phyloP scores from a whole-genome alignment of 2,888 invertebrate genomes.

The Glomeris marginata region DNA sequence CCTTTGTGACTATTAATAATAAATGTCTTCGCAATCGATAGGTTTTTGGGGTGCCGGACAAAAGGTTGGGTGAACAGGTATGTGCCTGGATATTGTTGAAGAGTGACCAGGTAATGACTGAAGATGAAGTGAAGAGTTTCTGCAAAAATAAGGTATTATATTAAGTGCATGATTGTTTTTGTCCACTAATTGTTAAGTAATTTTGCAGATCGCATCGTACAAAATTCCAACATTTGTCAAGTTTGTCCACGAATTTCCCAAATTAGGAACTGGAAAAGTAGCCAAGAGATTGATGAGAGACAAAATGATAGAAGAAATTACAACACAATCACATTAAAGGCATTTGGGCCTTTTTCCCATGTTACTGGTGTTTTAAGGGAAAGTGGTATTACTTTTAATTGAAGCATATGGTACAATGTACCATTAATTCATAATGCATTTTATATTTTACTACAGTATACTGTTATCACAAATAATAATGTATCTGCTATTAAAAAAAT shows the following conservation, averaged over 20 bases:
- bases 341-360: too few relatives aligned
- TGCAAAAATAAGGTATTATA: constrained; percentile 34
- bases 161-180: not conserved
- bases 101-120: constrained; percentile 37
- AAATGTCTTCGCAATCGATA: constrained; percentile 19
- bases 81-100: constrained; percentile 42
- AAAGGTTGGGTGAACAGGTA: constrained; percentile 37
- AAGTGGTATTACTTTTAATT: too few relatives aligned
- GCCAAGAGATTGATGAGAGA: constrained; percentile 4
- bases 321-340: too few relatives aligned
- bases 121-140: constrained; percentile 42
- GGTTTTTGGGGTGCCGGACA: constrained; percentile 38
- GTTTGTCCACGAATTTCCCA: constrained; percentile 6
- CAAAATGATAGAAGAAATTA: not conserved
- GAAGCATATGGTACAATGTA: too few relatives aligned
- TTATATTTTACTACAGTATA: too few relatives aligned
- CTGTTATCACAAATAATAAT: too few relatives aligned
- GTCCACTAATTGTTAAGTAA: not conserved
- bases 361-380: too few relatives aligned
- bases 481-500: too few relatives aligned
- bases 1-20: not conserved
- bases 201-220: constrained; percentile 3
- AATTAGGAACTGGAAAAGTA: constrained; percentile 2
- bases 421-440: too few relatives aligned
- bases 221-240: constrained; percentile 5